These are phyloP conservation scores for Damaliscus lunatus DNA, from an alignment of 2,113 vertebrate genomes.

Conservation along the genomic window DNA sequence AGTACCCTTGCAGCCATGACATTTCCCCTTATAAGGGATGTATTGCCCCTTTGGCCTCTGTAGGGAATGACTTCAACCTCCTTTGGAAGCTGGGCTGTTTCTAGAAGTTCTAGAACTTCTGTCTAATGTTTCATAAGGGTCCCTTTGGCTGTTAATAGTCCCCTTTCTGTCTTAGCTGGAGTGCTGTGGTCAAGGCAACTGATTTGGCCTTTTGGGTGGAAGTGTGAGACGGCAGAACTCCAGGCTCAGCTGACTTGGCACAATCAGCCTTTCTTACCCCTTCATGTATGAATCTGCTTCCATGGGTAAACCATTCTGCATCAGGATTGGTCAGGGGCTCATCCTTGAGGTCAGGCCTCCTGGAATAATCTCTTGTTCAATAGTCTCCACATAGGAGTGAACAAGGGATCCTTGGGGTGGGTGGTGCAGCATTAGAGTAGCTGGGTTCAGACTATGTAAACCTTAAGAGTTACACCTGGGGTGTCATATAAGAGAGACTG, in stretches of 20 bases:
- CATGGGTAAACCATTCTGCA: not conserved
- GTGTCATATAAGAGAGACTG: not conserved
- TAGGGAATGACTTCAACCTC: not conserved
- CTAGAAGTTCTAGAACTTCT: not conserved
- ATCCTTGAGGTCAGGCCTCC: not conserved
- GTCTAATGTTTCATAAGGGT: not conserved
- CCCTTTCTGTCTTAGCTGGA: not conserved
- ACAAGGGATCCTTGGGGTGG: not conserved
- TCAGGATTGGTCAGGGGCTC: not conserved
- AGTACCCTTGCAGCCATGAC: not conserved
- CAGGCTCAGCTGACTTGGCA: not conserved
- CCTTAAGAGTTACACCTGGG: not conserved
- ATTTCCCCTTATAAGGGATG: not conserved
- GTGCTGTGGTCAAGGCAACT: not conserved
- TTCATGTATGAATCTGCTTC: not conserved
- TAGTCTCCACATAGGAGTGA: not conserved
- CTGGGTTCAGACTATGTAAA: not conserved
- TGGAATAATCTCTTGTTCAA: not conserved
- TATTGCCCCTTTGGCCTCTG: not conserved
- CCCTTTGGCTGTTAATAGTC: not conserved
- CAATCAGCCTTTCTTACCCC: not conserved
- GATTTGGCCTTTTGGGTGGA: not conserved
- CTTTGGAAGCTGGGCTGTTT: not conserved
- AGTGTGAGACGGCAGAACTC: not conserved
- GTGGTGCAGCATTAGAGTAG: not conserved